These are phyloP conservation scores for Osmerus eperlanus DNA, from an alignment of 2,113 vertebrate genomes.

Conservation along the genomic window DNA sequence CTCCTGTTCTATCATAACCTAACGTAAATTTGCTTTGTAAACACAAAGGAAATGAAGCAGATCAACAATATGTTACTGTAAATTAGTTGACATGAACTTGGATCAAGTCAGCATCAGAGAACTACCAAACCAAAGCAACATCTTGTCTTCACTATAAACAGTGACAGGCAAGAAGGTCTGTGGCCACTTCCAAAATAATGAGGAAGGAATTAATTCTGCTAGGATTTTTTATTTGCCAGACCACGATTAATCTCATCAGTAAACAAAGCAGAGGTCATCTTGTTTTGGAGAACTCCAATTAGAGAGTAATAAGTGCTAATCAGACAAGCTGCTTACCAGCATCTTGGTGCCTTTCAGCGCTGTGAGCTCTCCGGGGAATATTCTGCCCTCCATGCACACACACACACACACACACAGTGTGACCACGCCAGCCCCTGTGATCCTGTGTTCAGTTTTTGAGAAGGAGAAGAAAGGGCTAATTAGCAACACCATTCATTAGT, in stretches of 20 bases:
- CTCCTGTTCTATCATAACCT: no score
- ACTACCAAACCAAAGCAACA: constrained; percentile 22
- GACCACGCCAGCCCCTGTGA: constrained; percentile 54
- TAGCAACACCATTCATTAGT: constrained; percentile 58
- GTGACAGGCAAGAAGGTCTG: constrained; percentile 52
- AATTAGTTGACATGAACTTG: constrained; percentile 70
- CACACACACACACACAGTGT: constrained; percentile 34
- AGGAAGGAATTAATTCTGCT: constrained; percentile 73
- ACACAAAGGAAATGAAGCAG: no score
- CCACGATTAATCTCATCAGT: constrained; percentile 69
- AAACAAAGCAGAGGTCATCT: constrained; percentile 80
- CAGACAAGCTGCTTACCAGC: constrained; percentile 70
- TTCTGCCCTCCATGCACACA: constrained; percentile 39
- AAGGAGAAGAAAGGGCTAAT: constrained; percentile 60
- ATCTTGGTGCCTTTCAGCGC: constrained; percentile 59
- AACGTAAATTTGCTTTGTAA: no score
- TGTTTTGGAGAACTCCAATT: constrained; percentile 78
- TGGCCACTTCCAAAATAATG: constrained; percentile 60
- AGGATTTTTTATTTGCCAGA: constrained; percentile 74
- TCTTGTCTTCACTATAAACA: constrained; percentile 40
- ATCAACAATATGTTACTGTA: not conserved
- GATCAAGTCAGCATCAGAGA: constrained; percentile 64
- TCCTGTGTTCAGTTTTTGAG: constrained; percentile 58
- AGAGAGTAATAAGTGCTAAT: constrained; percentile 75
- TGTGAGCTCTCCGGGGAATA: constrained; percentile 60